Evolutionary conservation across 2,113 vertebrate species (phyloP).

Genomic region (Odocoileus hemionus): DNA sequence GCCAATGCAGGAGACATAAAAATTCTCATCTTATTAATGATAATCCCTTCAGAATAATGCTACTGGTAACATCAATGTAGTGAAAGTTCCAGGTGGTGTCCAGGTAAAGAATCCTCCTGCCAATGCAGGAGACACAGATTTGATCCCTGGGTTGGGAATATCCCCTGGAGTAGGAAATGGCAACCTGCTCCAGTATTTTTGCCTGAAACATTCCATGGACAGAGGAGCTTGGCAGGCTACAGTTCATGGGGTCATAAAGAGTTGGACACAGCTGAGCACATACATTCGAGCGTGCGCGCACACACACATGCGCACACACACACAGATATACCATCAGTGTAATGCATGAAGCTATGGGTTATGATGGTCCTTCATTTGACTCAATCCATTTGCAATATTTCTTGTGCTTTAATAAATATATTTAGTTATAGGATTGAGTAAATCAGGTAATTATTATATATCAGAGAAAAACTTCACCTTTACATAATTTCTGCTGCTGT

Average conservation of each 20-base stretch:
- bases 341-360: background rate
- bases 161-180: background rate
- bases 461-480: background rate
- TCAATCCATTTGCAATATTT: background rate
- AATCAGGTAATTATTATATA: background rate
- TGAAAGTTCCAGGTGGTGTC: background rate
- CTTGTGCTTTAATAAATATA: background rate
- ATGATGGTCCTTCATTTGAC: background rate
- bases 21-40: background rate
- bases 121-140: background rate
- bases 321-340: background rate
- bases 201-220: background rate
- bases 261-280: background rate
- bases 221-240: background rate
- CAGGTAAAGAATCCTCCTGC: background rate
- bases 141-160: background rate
- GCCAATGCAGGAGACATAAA: background rate
- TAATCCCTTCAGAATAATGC: background rate
- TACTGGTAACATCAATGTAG: background rate
- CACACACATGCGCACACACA: background rate
- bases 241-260: background rate
- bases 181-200: background rate
- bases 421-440: background rate
- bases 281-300: fast-evolving
- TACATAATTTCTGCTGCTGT: background rate